A percentile compares a stretch with the other conserved stretches of the same genome.
Evolutionary conservation across 1,140 invertebrate species (phyloP).

Genomic region (Rhagoletis pomonella): DNA sequence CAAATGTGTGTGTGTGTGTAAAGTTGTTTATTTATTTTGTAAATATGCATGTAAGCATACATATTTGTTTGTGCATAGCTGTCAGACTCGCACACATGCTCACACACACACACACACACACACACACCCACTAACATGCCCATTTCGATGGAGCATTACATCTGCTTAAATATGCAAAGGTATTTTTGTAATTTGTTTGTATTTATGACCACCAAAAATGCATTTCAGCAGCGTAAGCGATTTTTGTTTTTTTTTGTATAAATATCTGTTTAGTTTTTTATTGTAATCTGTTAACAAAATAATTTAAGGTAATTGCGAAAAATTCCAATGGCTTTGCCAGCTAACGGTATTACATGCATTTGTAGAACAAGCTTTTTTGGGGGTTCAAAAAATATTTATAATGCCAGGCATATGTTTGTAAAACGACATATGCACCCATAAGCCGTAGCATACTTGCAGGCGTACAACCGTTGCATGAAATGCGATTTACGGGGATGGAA

Average conservation of each 20-base stretch:
- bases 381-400: too few relatives aligned
- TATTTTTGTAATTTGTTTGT: neutral
- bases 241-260: constrained; percentile 20
- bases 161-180: constrained; percentile 29
- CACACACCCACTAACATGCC: too few relatives aligned
- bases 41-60: constrained; percentile 18
- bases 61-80: neutral
- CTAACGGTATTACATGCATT: neutral
- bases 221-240: neutral
- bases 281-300: constrained; percentile 54
- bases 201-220: neutral
- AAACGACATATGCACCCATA: neutral
- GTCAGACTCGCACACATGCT: neutral
- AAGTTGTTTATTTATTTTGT: neutral
- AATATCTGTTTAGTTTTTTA: neutral
- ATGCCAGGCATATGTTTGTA: too few relatives aligned
- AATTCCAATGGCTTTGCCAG: neutral
- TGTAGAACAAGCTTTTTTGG: too few relatives aligned
- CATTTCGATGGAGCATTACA: neutral
- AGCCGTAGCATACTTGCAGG: neutral
- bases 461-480: neutral
- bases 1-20: constrained; percentile 1
- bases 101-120: neutral
- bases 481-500: too few relatives aligned
- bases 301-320: constrained; percentile 16